These are phyloP conservation scores for Nasonia vitripennis DNA, from an alignment of 1,140 invertebrate genomes.

Conservation along the genomic window DNA sequence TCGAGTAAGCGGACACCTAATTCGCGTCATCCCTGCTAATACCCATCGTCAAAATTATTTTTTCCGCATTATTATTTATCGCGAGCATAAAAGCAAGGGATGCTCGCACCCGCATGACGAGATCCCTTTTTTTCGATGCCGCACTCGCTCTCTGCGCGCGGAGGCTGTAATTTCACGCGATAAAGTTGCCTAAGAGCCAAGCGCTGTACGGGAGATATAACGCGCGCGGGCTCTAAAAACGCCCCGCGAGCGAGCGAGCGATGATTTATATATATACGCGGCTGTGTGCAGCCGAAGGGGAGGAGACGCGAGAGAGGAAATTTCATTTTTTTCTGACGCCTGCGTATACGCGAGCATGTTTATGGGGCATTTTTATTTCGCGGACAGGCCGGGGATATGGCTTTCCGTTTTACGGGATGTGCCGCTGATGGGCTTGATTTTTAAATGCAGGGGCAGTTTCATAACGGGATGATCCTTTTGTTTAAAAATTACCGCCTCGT, in stretches of 20 bases:
- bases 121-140: neutral
- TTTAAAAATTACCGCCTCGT: neutral
- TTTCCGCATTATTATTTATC: neutral
- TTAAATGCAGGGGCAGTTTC: neutral
- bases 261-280: constrained; percentile 16
- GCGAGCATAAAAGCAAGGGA: neutral
- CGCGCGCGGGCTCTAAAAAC: constrained; percentile 1
- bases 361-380: constrained; percentile 26
- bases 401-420: neutral
- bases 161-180: constrained; percentile 31
- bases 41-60: neutral
- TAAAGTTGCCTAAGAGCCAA: constrained; percentile 16
- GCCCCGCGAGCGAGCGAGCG: neutral
- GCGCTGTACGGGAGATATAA: neutral
- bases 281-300: neutral
- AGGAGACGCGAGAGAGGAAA: neutral
- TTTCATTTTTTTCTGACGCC: neutral
- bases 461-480: neutral
- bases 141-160: too few relatives aligned
- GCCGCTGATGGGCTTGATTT: neutral
- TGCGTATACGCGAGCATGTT: too few relatives aligned
- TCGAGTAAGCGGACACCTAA: neutral
- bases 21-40: neutral
- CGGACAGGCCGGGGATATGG: neutral
- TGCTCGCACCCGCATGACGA: neutral